Evolutionary conservation across 1,140 invertebrate genomes (phyloP), one percentile per base, ranked within the genome.

Genomic region (Orius laevigatus): DNA sequence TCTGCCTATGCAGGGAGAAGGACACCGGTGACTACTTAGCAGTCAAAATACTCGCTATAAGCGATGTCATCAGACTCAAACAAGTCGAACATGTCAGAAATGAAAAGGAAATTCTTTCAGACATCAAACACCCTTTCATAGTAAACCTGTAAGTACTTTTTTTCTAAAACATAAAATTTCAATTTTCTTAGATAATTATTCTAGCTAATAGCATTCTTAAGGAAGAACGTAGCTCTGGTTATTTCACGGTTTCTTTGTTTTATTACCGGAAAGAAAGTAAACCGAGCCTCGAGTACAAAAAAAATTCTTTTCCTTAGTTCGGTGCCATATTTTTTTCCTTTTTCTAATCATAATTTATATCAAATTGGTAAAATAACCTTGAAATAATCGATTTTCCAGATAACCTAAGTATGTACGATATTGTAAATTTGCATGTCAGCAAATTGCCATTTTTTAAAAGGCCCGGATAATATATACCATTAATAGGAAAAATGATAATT

Each of bases 81-180:
- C 85, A 90, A 67, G 83, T 90, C 43, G 89, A 94, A 59, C 90
- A 96, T 63, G 89, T 94, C 14, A 88, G 86, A 67, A 94, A 92
- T 62, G 90, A 95, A 66, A 90, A 91, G 61, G 81, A 78, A 55
- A 91, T 95, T 56, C 71, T 96, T 40, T 70, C 79, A 51, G 79
- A 83, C 67, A 81, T 94, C 45, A 76, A 79, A 54, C 90, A 95
- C 72, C 91, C 91, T 46, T 95, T 95, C 65, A 83, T 95, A 53
- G 87, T 96, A 19, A 86, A 87, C 62, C 72, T 95, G 89, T 94
- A 72, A 86, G 87, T 82, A 60, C 40, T 47, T 48, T 47, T 44
- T 46, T 40, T 46, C 3, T 31, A 34, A 42, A 16, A 16, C 40
- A 42, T n/a, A 40, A 40, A 15, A 16, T 25, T 25, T 25, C 25